These are phyloP conservation scores for Amaurobius ferox DNA, from an alignment of 2,888 invertebrate genomes.

Conservation along the genomic window DNA sequence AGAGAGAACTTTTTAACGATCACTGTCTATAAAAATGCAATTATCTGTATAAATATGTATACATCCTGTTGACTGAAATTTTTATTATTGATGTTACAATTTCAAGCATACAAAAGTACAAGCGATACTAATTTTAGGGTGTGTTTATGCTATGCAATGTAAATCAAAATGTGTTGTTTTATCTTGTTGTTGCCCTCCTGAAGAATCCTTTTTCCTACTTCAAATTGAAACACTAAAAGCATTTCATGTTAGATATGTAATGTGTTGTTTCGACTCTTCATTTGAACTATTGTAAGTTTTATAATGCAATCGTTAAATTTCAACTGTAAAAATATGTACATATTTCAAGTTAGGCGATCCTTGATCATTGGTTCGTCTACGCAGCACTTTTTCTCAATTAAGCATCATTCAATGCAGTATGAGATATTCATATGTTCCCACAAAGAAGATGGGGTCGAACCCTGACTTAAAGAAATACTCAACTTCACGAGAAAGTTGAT, in stretches of 20 bases:
- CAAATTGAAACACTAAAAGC: neutral
- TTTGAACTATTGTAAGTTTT: neutral
- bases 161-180: conserved; percentile 34
- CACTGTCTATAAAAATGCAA: neutral
- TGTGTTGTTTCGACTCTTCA: neutral
- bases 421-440: neutral
- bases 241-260: neutral
- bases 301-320: neutral
- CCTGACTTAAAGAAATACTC: no score
- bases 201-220: neutral
- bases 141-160: conserved; percentile 43
- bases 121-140: conserved; percentile 2
- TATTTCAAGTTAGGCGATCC: neutral
- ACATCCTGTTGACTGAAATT: neutral
- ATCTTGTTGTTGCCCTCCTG: conserved; percentile 7
- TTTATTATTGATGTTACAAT: neutral
- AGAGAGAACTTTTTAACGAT: no score
- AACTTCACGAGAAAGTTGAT: no score
- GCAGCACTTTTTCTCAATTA: neutral
- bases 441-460: no score
- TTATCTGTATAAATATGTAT: neutral
- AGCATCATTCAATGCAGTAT: neutral
- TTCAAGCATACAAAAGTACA: conserved; percentile 15
- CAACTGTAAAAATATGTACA: conserved; percentile 3
- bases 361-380: conserved; percentile 21